phyloP scores from a whole-genome alignment of 2,797 vertebrate genomes.

The Lepilemur septentrionalis region DNA sequence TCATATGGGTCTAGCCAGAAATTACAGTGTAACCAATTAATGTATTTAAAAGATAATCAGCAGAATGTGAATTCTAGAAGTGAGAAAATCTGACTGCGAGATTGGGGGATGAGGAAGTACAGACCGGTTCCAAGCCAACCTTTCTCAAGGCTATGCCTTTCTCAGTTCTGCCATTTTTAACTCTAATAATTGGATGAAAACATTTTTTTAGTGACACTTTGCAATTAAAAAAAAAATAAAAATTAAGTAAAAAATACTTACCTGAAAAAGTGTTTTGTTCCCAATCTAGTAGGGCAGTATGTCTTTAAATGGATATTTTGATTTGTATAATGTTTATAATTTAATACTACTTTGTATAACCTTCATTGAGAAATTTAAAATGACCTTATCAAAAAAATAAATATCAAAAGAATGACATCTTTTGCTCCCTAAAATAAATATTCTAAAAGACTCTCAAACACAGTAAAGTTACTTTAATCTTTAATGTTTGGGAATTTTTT shows the following conservation, averaged over 20 bases:
- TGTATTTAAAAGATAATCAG: slow-evolving; percentile 90
- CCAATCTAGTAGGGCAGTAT: not conserved
- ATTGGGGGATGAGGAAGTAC: slow-evolving; percentile 87
- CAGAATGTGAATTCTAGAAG: slow-evolving; percentile 88
- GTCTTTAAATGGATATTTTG: not conserved
- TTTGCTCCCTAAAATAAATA: not conserved
- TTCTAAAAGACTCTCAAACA: not conserved
- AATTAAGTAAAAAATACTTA: slow-evolving; percentile 40
- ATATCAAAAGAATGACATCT: not conserved
- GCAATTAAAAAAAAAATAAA: slow-evolving; percentile 67
- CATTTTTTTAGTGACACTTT: slow-evolving; percentile 64
- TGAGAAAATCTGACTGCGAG: slow-evolving; percentile 87
- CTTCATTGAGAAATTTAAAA: not conserved
- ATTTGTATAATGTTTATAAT: not conserved
- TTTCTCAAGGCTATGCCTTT: slow-evolving; percentile 66
- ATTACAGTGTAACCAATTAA: slow-evolving; percentile 92
- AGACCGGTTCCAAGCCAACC: slow-evolving; percentile 86
- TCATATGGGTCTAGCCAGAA: slow-evolving; percentile 83
- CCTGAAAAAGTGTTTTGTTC: not conserved
- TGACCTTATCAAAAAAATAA: not conserved
- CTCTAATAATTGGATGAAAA: slow-evolving; percentile 77
- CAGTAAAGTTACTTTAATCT: not conserved
- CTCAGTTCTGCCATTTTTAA: slow-evolving; percentile 73
- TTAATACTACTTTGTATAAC: not conserved
- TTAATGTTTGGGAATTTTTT: not conserved